Evolutionary conservation across 2,797 vertebrate genomes (phyloP).

Genomic region (Poecilia gillii): DNA sequence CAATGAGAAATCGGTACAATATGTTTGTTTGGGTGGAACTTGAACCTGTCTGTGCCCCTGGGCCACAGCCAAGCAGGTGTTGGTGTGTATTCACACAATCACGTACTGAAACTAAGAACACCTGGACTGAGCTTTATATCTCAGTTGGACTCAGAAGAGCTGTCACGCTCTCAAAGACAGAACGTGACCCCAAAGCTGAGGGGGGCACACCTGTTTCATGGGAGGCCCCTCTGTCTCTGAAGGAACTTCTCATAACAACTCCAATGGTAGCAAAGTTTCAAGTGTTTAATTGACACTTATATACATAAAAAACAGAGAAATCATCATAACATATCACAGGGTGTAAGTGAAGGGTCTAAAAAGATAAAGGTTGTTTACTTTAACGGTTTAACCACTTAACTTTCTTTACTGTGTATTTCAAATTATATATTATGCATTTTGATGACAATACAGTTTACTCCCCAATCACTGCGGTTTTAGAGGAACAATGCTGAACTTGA

Average conservation of each 20-base stretch:
- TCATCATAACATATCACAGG: slow-evolving; percentile 58
- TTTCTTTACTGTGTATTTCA: slow-evolving; percentile 48
- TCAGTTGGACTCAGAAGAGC: slow-evolving; percentile 65
- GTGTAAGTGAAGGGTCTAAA: slow-evolving; percentile 51
- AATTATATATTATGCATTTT: slow-evolving; percentile 45
- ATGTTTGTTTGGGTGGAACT: slow-evolving; percentile 79
- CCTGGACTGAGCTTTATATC: slow-evolving; percentile 52
- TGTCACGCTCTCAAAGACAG: slow-evolving; percentile 74
- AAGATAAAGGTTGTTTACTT: slow-evolving; percentile 27
- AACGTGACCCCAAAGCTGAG: slow-evolving; percentile 70
- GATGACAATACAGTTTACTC: slow-evolving; percentile 42
- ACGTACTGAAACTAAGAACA: slow-evolving; percentile 59
- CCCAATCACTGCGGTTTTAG: slow-evolving; percentile 53
- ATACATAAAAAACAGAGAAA: slow-evolving; percentile 47
- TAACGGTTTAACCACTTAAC: slow-evolving; percentile 24
- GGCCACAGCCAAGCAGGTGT: slow-evolving; percentile 76
- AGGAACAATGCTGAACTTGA: slow-evolving; percentile 14
- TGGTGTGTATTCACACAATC: slow-evolving; percentile 31
- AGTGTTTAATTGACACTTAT: slow-evolving; percentile 71
- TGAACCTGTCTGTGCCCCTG: slow-evolving; percentile 73
- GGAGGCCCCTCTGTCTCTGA: slow-evolving; percentile 56
- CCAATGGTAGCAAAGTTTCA: slow-evolving; percentile 64
- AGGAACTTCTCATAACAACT: slow-evolving; percentile 64
- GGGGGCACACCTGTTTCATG: slow-evolving; percentile 78
- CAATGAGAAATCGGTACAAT: slow-evolving; percentile 55